Evolutionary conservation across 64 coral and sea anemone species (phyloP).

Genomic region (Montipora sp.): DNA sequence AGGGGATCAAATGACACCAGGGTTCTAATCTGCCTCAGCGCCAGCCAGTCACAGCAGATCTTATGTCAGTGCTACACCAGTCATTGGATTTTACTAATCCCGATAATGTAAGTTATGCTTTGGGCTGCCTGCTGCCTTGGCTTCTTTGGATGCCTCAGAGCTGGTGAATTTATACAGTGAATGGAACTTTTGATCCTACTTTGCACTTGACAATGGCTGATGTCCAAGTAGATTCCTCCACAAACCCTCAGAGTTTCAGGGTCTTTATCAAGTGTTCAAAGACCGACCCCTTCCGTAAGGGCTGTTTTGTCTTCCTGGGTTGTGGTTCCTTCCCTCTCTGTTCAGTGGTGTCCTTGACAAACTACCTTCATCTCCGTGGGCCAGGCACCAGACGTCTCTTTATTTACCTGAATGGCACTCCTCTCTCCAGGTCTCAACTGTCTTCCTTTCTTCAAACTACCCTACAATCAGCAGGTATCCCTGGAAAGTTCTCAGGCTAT

Average conservation of each 20-base stretch:
- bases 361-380: constrained; percentile 4
- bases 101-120: background rate
- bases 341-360: background rate
- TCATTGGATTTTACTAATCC: background rate
- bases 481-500: too few species aligned
- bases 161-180: constrained; percentile 18
- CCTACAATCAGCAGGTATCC: too few species aligned
- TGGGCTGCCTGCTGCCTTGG: constrained; percentile 21
- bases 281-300: background rate
- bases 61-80: background rate
- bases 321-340: background rate
- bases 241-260: constrained; percentile 6
- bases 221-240: background rate
- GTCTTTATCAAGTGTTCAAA: constrained; percentile 19
- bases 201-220: constrained; percentile 1
- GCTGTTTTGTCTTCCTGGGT: constrained; percentile 31
- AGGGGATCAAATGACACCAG: constrained; percentile 12
- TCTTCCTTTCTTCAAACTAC: too few species aligned
- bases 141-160: constrained; percentile 5
- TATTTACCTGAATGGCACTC: too few species aligned
- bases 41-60: constrained; percentile 7
- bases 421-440: too few species aligned
- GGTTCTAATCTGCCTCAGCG: background rate
- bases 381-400: background rate
- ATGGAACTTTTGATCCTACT: constrained; percentile 7